Conservation (phyloP, 2,888 invertebrate species). For the Apamea anceps region DNA sequence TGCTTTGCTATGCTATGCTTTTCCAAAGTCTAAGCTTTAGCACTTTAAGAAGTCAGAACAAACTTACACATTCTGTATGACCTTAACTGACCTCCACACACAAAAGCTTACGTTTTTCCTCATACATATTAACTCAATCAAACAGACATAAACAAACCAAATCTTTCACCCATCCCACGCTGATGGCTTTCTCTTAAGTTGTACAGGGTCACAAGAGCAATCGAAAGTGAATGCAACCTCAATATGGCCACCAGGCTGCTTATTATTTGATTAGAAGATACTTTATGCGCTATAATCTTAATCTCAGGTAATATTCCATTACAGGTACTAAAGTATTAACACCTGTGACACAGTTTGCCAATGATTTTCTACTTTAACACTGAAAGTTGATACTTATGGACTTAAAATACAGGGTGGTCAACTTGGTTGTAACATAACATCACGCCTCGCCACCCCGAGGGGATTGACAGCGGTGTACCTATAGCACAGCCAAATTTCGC, state of each 20-base stretch:
- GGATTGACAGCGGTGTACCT: too few relatives aligned
- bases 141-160: neutral
- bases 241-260: conserved; percentile 12
- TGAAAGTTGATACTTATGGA: too few relatives aligned
- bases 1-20: too few relatives aligned
- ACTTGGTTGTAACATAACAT: too few relatives aligned
- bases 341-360: conserved; percentile 9
- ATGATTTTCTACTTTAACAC: neutral
- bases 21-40: neutral
- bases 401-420: too few relatives aligned
- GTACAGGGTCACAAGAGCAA: conserved; percentile 54
- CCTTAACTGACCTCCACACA: neutral
- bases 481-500: too few relatives aligned
- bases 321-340: neutral
- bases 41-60: neutral
- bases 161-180: conserved; percentile 54
- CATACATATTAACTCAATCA: neutral
- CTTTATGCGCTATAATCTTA: conserved; percentile 8
- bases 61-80: neutral
- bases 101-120: neutral
- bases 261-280: conserved; percentile 37
- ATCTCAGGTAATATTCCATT: neutral
- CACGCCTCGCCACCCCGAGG: too few relatives aligned
- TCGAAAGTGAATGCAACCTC: conserved; percentile 65
- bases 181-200: conserved; percentile 58